These are phyloP conservation scores for Ivindomyrus marchei DNA, from an alignment of 2,113 vertebrate species.

Conservation along the genomic window DNA sequence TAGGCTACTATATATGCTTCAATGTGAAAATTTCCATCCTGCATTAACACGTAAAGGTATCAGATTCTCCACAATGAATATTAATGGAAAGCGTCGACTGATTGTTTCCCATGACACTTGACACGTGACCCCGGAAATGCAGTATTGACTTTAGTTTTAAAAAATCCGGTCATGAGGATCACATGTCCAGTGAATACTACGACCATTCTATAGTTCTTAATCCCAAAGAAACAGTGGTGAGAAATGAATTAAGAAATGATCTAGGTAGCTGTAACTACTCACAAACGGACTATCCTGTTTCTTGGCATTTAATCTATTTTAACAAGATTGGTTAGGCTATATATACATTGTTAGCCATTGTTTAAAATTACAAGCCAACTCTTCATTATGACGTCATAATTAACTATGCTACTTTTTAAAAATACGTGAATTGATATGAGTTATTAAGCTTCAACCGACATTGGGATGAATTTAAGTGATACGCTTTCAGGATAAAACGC, in stretches of 20 bases:
- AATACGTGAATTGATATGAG: neutral
- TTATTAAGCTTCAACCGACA: constrained; percentile 4
- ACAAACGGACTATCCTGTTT: neutral
- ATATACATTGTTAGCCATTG: neutral
- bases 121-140: neutral
- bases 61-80: neutral
- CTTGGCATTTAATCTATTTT: neutral
- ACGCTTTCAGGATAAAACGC: neutral
- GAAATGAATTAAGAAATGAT: neutral
- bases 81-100: neutral
- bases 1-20: neutral
- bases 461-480: neutral
- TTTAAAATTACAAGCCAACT: neutral
- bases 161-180: neutral
- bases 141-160: neutral
- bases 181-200: neutral
- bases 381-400: neutral
- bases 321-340: neutral
- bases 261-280: neutral
- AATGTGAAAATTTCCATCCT: neutral
- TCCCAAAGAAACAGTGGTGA: neutral
- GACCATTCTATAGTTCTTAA: neutral
- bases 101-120: constrained; percentile 1
- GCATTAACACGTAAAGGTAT: neutral
- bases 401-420: neutral